Base-by-base conservation (phyloP, 2,797 vertebrate genomes). In the Brachymystax lenok region DNA sequence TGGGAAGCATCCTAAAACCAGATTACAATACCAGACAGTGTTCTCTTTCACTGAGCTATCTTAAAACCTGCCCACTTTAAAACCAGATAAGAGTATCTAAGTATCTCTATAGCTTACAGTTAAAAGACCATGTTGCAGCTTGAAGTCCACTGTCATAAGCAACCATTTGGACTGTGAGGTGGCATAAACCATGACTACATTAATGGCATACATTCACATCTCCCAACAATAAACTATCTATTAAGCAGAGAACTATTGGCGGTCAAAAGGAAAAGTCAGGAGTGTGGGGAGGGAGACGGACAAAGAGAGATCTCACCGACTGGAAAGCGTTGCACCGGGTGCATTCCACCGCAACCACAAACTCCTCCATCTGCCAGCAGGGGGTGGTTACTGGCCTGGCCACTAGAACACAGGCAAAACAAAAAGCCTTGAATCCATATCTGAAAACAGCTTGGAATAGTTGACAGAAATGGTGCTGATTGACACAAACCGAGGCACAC, bases 291-390 rank as follows among this genome's bases (percentile, higher is more conserved):
- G 24, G 24, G 30, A 66, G 46, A 51, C 13, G 5, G 30, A 69
- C 12, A 16, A 28, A 7, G 33, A 54, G 30, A 17, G 24, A 77
- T 35, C 94, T 93, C 77, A 98, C 97, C 12, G 80, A 51, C 86
- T 96, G 87, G 85, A 97, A 97, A 61, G 84, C 90, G 4, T 85
- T 94, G 71, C 97, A 99, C 0, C 86, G 89, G 0, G 88, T 52
- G 69, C 96, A 97, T 30, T 95, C 93, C 64, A 88, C 87, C 0
- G 94, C 92, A 74, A 98, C 94, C 35, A 95, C 91, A 66, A 97
- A 98, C 50, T 97, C 96, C 87, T 97, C 97, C 70, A 90, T 73
- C 72, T 87, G 83, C 97, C 97, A 98, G 89, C 97, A 99, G 4
- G 94, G 95, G 1, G 90, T 69, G 10, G 27, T 69, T 14, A 66